Base-by-base conservation (phyloP, 2,113 vertebrate genomes). In the Actenoides lindsayi region DNA sequence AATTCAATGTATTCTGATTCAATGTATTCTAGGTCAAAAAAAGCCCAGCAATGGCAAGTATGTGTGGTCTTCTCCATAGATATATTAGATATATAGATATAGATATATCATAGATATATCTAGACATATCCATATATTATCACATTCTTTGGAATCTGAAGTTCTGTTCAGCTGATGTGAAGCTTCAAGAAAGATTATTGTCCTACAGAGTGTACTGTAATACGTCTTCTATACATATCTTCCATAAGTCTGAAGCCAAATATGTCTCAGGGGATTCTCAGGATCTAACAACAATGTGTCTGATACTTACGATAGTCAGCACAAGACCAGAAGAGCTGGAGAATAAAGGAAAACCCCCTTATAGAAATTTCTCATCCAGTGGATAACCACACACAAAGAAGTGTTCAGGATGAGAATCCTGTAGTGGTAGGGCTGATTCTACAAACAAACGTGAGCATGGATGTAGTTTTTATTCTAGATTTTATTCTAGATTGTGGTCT, bases 371-470 rank as follows among this genome's bases (percentile, higher is more conserved):
- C 25, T 87, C 37, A 64, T 91, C 7, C 16, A 81, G 70, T 71
- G 60, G 13, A 28, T 57, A 89, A 57, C 21, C 41, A 37, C 9
- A 30, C 11, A 41, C 13, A 67, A 41, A 53, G 42, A 78, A 25
- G 5, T 3, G 56, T 83, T 74, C 37, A 42, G 30, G 28, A 75
- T 53, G 15, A 78, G 83, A 77, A 90, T 25, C 11, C 21, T 63
- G 13, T 21, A 46, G 35, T 57, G 27, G 24, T 62, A 91, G 37
- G 12, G 46, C n/a, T 90, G 41, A 39, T 68, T 71, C 63, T 91
- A 13, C 53, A 76, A 57, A 64, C 7, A 64, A 18, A n/a, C 1
- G 5, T 7, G 0, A 64, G n/a, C 25, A 78, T 1, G 0, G 18
- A 30, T 19, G 51, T 20, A 3, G 2, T 15, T 46, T 46, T 46